phyloP scores from a whole-genome alignment of 1,140 invertebrate species.

The Heliconius eleuchia region DNA sequence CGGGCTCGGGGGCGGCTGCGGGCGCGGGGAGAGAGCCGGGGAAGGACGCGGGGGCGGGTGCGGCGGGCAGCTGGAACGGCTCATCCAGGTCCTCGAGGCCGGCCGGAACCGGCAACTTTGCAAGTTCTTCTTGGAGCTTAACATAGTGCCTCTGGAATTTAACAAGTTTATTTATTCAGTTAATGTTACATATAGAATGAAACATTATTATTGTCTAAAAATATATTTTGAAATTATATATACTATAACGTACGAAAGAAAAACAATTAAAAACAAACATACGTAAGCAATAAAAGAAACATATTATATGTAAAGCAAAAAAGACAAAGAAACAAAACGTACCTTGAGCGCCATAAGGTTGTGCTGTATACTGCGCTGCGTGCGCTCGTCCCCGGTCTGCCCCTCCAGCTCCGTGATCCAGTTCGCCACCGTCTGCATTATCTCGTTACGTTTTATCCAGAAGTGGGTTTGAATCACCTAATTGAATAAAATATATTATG shows the following conservation, averaged over 20 bases:
- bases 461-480: constrained; percentile 96
- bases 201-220: no score
- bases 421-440: constrained; percentile 92
- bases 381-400: constrained; percentile 87
- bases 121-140: constrained; percentile 89
- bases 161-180: no score
- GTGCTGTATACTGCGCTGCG: constrained; percentile 87
- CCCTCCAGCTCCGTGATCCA: constrained; percentile 94
- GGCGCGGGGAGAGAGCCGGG: constrained; percentile 27
- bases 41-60: constrained; percentile 64
- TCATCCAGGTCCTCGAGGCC: constrained; percentile 87
- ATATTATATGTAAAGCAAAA: neutral
- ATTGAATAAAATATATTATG: no score
- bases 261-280: no score
- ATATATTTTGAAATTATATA: no score
- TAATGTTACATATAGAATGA: no score
- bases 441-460: constrained; percentile 96
- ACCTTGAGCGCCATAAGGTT: constrained; percentile 90
- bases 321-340: constrained; percentile 33
- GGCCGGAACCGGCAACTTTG: constrained; percentile 88
- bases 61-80: constrained; percentile 81
- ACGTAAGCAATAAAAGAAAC: neutral
- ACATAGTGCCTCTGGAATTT: constrained; percentile 87
- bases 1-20: constrained; percentile 37
- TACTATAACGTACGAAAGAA: no score